phyloP scores from a whole-genome alignment of 2,888 invertebrate species.

The Lissocephala sabroskyi region DNA sequence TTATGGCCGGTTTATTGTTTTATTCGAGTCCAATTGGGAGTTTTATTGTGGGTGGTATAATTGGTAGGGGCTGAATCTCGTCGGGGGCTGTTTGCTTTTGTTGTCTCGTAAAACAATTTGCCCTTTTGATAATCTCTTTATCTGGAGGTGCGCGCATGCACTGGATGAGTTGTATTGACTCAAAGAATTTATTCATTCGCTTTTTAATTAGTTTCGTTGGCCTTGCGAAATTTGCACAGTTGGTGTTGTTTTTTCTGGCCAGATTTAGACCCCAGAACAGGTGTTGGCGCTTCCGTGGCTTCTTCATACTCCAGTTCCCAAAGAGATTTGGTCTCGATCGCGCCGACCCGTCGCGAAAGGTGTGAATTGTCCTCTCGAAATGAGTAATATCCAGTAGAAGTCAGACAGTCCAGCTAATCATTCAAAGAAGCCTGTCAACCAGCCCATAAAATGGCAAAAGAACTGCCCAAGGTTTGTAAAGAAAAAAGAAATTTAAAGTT shows the following conservation, averaged over 20 bases:
- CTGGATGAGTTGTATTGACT: conserved; percentile 40
- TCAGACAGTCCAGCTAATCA: too few species aligned
- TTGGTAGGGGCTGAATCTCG: too few species aligned
- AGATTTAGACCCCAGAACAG: conserved; percentile 5
- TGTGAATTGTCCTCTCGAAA: conserved; percentile 17
- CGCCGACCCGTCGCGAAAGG: conserved; percentile 30
- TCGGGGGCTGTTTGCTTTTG: too few species aligned
- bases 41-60: too few species aligned
- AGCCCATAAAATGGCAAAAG: conserved; percentile 8
- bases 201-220: conserved; percentile 46
- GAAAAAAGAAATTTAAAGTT: conserved; percentile 6
- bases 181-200: conserved; percentile 25
- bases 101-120: too few species aligned
- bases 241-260: conserved; percentile 13
- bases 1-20: too few species aligned
- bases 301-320: conserved; percentile 37
- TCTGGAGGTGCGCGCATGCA: conserved; percentile 22
- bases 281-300: not conserved
- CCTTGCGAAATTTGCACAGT: conserved; percentile 2
- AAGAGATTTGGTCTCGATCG: conserved; percentile 46
- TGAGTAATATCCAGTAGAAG: not conserved
- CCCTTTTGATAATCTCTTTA: too few species aligned
- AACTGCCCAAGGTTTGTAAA: conserved; percentile 10
- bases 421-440: not conserved
- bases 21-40: too few species aligned